These are phyloP conservation scores for Plebejus melissa DNA, from an alignment of 2,888 invertebrate genomes.

Conservation along the genomic window DNA sequence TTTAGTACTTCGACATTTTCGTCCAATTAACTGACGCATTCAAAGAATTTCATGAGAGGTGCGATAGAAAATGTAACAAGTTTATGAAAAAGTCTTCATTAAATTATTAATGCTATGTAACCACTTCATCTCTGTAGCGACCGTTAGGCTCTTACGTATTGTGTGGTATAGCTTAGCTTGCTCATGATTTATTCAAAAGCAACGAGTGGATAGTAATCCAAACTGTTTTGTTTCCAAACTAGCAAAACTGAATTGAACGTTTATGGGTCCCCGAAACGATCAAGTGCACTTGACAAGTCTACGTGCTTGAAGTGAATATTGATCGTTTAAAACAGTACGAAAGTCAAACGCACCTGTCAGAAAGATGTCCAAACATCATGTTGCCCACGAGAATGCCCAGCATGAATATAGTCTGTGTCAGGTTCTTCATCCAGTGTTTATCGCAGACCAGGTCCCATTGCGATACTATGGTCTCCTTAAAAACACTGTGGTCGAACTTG, in stretches of 20 bases:
- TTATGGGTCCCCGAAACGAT: too few relatives aligned
- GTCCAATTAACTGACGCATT: not conserved
- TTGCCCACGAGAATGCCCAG: slow-evolving; percentile 87
- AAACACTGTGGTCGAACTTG: slow-evolving; percentile 81
- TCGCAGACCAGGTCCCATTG: slow-evolving; percentile 88
- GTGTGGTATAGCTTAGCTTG: not conserved
- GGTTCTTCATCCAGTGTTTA: slow-evolving; percentile 81
- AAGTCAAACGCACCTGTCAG: slow-evolving; percentile 82
- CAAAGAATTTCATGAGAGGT: not conserved
- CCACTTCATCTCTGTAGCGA: too few relatives aligned
- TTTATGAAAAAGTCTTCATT: too few relatives aligned
- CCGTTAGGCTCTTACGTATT: too few relatives aligned
- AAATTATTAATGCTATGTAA: too few relatives aligned
- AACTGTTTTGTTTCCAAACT: not conserved
- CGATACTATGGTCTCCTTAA: slow-evolving; percentile 85
- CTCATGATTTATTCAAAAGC: not conserved
- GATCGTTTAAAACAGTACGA: too few relatives aligned
- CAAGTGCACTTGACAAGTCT: too few relatives aligned
- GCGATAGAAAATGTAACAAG: too few relatives aligned
- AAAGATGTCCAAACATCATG: slow-evolving; percentile 84
- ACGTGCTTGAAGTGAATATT: too few relatives aligned
- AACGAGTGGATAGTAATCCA: not conserved
- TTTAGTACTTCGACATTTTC: not conserved
- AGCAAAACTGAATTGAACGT: too few relatives aligned
- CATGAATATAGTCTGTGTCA: slow-evolving; percentile 90